Evolutionary conservation across 92 coral and sea anemone species (phyloP).

Genomic region (Blastomussa wellsi): DNA sequence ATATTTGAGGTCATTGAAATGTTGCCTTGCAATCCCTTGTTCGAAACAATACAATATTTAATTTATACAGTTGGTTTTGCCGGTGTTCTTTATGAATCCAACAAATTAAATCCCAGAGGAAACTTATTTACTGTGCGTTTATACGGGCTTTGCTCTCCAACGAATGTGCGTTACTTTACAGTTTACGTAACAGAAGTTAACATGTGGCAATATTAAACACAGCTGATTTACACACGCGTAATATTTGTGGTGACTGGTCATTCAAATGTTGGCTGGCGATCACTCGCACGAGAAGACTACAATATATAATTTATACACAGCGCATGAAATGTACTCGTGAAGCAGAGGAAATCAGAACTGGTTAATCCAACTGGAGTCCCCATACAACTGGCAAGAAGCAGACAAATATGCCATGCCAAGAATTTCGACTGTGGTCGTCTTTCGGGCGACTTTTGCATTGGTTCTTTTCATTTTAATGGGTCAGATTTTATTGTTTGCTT

Average conservation of each 20-base stretch:
- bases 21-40: too few relatives aligned
- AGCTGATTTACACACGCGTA: constrained; percentile 25
- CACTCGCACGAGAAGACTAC: not conserved
- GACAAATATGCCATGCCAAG: constrained; percentile 73
- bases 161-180: constrained; percentile 18
- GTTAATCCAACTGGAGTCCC: too few relatives aligned
- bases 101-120: too few relatives aligned
- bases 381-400: not conserved
- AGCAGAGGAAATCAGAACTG: not conserved
- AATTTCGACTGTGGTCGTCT: constrained; percentile 67
- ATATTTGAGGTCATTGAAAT: too few relatives aligned
- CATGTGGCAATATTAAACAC: constrained; percentile 46
- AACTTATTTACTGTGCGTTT: too few relatives aligned
- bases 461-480: constrained; percentile 68
- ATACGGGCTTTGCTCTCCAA: too few relatives aligned
- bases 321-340: not conserved
- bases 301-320: constrained; percentile 37
- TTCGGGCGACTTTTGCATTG: constrained; percentile 81
- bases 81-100: too few relatives aligned
- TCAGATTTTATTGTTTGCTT: constrained; percentile 72
- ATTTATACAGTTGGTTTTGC: too few relatives aligned
- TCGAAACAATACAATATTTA: too few relatives aligned
- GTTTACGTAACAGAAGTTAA: not conserved
- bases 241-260: constrained; percentile 26
- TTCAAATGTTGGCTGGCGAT: constrained; percentile 18